Evolutionary conservation across 2,797 vertebrate genomes (phyloP).

Genomic region (Pristis pectinata): DNA sequence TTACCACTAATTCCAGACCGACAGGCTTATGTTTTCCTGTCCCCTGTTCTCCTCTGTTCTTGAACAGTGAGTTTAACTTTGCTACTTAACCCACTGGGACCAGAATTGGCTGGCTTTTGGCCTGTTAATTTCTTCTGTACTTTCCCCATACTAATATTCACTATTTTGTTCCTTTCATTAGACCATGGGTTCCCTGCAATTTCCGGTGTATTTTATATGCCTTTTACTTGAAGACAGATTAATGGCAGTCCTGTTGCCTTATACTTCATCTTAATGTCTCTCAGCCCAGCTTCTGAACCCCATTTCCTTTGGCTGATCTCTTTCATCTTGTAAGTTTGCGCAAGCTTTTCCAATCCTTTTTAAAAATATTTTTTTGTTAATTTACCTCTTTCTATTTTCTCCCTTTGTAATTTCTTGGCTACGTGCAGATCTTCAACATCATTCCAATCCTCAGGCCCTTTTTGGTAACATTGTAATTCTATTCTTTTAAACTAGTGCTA

Average conservation of each 20-base stretch:
- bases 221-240: background rate
- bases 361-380: background rate
- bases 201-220: background rate
- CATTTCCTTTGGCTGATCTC: background rate
- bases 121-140: background rate
- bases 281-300: background rate
- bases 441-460: background rate
- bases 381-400: background rate
- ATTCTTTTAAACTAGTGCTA: background rate
- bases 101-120: background rate
- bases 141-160: background rate
- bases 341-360: background rate
- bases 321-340: background rate
- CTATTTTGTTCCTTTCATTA: background rate
- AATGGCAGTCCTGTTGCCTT: background rate
- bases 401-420: background rate
- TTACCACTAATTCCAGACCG: background rate
- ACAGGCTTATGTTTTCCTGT: background rate
- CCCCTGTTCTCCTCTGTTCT: background rate
- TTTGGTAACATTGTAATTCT: background rate
- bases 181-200: background rate
- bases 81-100: background rate
- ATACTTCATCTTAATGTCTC: background rate
- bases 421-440: background rate
- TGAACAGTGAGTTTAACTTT: background rate